Percentiles rank a stretch among this genome's conserved stretches.
These are phyloP conservation scores for Austrofundulus limnaeus DNA, from an alignment of 2,113 vertebrate species.

Conservation along the genomic window DNA sequence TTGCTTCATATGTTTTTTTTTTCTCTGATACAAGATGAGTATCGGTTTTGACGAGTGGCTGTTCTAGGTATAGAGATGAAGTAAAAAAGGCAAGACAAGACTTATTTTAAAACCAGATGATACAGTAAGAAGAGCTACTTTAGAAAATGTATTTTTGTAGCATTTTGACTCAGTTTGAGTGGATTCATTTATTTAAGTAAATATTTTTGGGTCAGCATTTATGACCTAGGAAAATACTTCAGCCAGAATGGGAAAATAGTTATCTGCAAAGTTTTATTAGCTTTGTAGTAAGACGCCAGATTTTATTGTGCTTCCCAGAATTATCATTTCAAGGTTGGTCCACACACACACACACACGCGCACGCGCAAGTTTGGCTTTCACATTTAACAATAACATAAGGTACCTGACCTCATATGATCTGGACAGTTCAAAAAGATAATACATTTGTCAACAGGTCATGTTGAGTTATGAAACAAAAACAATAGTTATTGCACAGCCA, in stretches of 20 bases:
- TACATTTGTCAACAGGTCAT: background rate
- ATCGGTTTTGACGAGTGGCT: background rate
- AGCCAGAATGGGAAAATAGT: no score
- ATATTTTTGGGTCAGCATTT: no score
- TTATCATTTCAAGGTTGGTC: background rate
- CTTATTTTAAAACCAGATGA: no score
- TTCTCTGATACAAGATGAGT: no score
- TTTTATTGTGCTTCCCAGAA: slow-evolving; percentile 1
- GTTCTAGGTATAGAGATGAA: background rate
- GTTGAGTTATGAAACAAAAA: slow-evolving; percentile 10
- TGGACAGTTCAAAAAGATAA: background rate
- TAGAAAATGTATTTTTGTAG: no score
- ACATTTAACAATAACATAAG: background rate
- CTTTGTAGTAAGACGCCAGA: background rate
- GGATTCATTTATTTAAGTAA: no score
- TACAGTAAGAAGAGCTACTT: no score
- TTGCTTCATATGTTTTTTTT: no score
- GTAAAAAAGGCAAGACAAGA: background rate
- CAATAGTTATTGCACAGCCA: background rate
- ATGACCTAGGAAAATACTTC: no score
- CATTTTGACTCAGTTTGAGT: no score
- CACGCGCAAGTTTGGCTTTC: background rate
- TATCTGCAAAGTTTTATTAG: background rate
- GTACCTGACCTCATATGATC: background rate
- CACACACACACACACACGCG: no score